Evolutionary conservation across 2,797 vertebrate genomes (phyloP).

Genomic region (Poeciliopsis presidionis): DNA sequence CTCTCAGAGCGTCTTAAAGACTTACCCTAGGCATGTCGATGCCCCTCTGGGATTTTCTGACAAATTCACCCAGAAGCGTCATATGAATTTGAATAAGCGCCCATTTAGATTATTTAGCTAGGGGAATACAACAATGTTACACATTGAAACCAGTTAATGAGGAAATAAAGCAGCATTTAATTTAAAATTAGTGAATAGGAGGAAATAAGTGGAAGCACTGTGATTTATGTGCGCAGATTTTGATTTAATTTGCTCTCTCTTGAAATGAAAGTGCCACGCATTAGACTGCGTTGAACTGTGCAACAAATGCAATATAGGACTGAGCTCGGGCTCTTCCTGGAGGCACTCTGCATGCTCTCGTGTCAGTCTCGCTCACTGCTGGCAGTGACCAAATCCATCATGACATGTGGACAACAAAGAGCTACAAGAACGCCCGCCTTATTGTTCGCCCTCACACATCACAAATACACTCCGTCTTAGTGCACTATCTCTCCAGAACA

Average conservation of each 20-base stretch:
- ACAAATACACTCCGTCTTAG: slow-evolving; percentile 47
- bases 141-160: slow-evolving; percentile 65
- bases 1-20: slow-evolving; percentile 31
- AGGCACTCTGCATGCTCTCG: slow-evolving; percentile 70
- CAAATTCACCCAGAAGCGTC: slow-evolving; percentile 62
- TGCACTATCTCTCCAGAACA: slow-evolving; percentile 72
- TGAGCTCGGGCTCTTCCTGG: slow-evolving; percentile 75
- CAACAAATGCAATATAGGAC: slow-evolving; percentile 67
- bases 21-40: slow-evolving; percentile 29
- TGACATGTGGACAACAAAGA: slow-evolving; percentile 83
- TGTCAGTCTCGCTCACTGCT: slow-evolving; percentile 75
- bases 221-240: slow-evolving; percentile 56
- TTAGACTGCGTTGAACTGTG: slow-evolving; percentile 57
- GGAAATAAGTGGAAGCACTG: slow-evolving; percentile 37
- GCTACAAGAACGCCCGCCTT: slow-evolving; percentile 69
- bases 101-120: slow-evolving; percentile 60
- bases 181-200: slow-evolving; percentile 53
- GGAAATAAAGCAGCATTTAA: slow-evolving; percentile 59
- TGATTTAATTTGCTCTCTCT: slow-evolving; percentile 63
- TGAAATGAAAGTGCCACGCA: slow-evolving; percentile 29
- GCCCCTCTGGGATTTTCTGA: slow-evolving; percentile 62
- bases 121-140: slow-evolving; percentile 65
- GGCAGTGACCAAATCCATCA: slow-evolving; percentile 77
- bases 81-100: slow-evolving; percentile 67
- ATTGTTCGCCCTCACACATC: slow-evolving; percentile 33